Conservation (phyloP, 1,140 invertebrate species). For the Sinonovacula constricta region DNA sequence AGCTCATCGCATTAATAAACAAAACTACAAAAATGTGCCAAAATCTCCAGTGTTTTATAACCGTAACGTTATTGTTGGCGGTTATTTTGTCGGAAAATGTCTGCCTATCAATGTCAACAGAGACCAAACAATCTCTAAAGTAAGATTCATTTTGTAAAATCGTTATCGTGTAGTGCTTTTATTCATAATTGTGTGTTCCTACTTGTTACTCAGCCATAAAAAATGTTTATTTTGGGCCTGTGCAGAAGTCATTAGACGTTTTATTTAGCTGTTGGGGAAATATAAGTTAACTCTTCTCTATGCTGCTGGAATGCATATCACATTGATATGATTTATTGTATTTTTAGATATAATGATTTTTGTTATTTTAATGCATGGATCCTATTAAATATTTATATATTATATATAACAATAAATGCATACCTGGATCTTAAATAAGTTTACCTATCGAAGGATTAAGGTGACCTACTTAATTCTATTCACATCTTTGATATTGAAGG, state of each 20-base stretch:
- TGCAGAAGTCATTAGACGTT: background rate
- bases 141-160: background rate
- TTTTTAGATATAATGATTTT: too few relatives aligned
- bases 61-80: background rate
- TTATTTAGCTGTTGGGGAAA: background rate
- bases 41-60: background rate
- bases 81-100: background rate
- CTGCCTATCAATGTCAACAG: background rate
- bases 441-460: too few relatives aligned
- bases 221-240: background rate
- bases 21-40: too few relatives aligned
- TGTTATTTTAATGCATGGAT: too few relatives aligned
- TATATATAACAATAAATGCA: too few relatives aligned
- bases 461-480: too few relatives aligned
- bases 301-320: too few relatives aligned
- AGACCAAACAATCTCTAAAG: background rate
- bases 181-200: background rate
- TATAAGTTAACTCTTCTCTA: background rate
- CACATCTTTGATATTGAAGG: too few relatives aligned
- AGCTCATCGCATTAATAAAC: background rate
- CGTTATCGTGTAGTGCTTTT: background rate
- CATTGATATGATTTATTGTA: too few relatives aligned
- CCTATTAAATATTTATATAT: too few relatives aligned
- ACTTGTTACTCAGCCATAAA: background rate
- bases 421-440: too few relatives aligned